Conservation (phyloP, 2,888 invertebrate genomes). For the Thyatira batis region DNA sequence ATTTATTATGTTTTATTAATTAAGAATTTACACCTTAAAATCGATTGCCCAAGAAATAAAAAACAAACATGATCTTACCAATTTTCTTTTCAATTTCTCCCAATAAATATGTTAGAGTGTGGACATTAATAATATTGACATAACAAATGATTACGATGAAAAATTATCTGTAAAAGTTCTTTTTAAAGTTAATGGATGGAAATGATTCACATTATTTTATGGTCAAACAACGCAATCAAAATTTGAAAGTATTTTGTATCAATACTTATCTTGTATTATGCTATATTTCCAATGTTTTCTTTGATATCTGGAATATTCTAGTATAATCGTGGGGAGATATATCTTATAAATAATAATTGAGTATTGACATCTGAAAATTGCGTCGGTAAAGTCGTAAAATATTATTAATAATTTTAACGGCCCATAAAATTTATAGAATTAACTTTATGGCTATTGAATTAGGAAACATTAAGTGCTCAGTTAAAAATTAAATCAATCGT, state of each 20-base stretch:
- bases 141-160: not conserved
- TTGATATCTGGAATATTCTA: no score
- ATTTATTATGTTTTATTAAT: no score
- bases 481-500: slow-evolving; percentile 32
- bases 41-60: not conserved
- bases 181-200: not conserved
- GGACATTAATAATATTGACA: not conserved
- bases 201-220: not conserved
- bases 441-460: slow-evolving; percentile 40
- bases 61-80: not conserved
- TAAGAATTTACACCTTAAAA: no score
- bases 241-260: no score
- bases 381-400: slow-evolving; percentile 44
- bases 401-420: slow-evolving; percentile 51
- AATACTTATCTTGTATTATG: no score
- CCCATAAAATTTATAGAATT: slow-evolving; percentile 53
- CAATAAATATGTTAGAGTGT: not conserved
- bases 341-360: no score
- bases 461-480: slow-evolving; percentile 42
- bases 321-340: no score
- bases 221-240: no score
- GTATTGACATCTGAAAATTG: slow-evolving; percentile 24
- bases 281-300: no score
- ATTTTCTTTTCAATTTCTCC: not conserved
- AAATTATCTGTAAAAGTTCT: not conserved